Evolutionary conservation across 1,140 invertebrate species (phyloP), one percentile per base, ranked within the genome.

Genomic region (Lithobius niger): DNA sequence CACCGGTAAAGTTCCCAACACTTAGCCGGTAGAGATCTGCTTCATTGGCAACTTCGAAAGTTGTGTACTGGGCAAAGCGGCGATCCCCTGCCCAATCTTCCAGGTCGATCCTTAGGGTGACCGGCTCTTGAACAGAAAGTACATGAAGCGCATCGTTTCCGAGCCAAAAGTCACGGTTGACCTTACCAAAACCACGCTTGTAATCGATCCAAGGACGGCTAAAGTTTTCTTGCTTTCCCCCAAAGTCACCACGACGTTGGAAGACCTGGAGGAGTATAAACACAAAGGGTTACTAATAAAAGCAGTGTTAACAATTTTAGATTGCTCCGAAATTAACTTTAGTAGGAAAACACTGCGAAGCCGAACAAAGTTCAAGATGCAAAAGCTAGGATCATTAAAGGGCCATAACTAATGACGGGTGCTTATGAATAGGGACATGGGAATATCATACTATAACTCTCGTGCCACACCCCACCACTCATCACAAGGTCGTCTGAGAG

Each of bases 121-220:
- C 53, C 3, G 21, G 40, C 27, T 54, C 40, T 27, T 54, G 53
- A n/a, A 25, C 18, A 18, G 53, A 48, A 10, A 54, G 42, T 4
- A 43, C 53, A 25, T 50, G 27, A 28, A 54, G 16, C n/a, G 44
- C 40, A 43, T 54, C 53, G 42, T 47, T 44, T 3, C 53, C 63
- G 2, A 60, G 51, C 64, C 64, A 65, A 54, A 62, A 62, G 24
- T 64, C 63, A 0, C 54, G 45, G 25, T 60, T 60, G 18, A 62
- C 27, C 25, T 61, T 50, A 2, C 65, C 65, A 43, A 66, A 66
- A 15, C 65, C 65, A 13, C 48, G 49, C 47, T 65, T 61, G 54
- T 66, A 66, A 1, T 57, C 58, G 26, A 56, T 42, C 65, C 62
- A 65, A 21, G 42, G 57, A 6, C 54, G 57, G 51, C 55, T 58